Base-by-base conservation (phyloP, 2,797 vertebrate genomes). In the Leptodactylus fallax region DNA sequence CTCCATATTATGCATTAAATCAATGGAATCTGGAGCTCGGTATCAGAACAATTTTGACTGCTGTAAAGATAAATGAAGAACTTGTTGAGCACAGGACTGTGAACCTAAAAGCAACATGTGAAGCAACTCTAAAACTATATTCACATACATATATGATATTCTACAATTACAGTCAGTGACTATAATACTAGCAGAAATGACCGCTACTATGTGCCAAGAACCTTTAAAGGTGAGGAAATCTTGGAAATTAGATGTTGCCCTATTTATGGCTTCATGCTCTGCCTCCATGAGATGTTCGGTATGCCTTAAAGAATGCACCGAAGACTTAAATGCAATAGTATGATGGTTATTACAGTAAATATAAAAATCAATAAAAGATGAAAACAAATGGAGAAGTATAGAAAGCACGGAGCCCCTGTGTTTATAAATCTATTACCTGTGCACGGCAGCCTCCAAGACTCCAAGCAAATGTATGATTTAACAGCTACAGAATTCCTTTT, bases 341-440 rank as follows among this genome's bases (percentile, higher is more conserved):
- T 88, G 36, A 67, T 56, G 7, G 53, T 72, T 86, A 78, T 86
- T 85, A 81, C 79, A 55, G 83, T 83, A 85, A 82, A 77, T 85
- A 61, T 81, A 61, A 77, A 86, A 89, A 89, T 89, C 88, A 86
- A 89, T 89, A 86, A 60, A 76, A 82, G 79, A 65, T 78, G 49
- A 89, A 86, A 86, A 86, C 79, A 89, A 82, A 86, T 86, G 79
- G 83, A 78, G 60, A 11, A 36, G 61, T 79, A 85, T 25, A 63
- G 67, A 53, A 76, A 56, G 67, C 67, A 77, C 16, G 19, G 25
- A 69, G 61, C 53, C 19, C 69, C 60, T 2, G 72, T 86, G 88
- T 86, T 86, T 85, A 86, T 82, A 67, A 45, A 80, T 74, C 77
- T 67, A 69, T 90, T 92, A 93, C 92, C 87, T 93, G 76, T n/a